phyloP scores from a whole-genome alignment of 2,888 invertebrate genomes.

The Drosophila greeni region DNA sequence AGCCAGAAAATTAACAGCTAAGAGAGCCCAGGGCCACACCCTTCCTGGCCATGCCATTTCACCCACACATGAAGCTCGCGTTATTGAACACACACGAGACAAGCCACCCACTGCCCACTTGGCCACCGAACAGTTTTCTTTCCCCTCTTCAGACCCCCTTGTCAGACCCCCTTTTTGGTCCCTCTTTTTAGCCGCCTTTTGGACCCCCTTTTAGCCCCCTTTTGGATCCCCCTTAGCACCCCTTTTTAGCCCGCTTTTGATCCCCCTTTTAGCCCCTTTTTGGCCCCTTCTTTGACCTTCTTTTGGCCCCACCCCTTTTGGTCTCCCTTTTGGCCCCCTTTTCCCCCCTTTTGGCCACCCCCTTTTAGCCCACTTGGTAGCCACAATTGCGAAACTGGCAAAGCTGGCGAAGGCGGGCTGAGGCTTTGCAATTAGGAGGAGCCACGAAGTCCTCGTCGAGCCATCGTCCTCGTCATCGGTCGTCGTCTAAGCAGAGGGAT shows the following conservation, averaged over 20 bases:
- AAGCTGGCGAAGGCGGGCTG: conserved; percentile 51
- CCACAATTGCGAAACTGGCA: conserved; percentile 64
- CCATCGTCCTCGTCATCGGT: conserved; percentile 40
- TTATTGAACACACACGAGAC: conserved; percentile 69
- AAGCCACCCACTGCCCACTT: conserved; percentile 27
- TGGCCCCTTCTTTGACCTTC: neutral
- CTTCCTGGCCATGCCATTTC: conserved; percentile 10
- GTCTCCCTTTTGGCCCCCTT: neutral
- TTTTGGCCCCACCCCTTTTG: neutral
- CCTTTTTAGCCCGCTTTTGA: too few relatives aligned
- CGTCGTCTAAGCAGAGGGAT: conserved; percentile 59
- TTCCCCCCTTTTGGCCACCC: neutral
- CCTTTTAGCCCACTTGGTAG: conserved; percentile 35
- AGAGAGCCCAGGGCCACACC: conserved; percentile 43
- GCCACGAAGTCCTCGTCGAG: conserved; percentile 64
- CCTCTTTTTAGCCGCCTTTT: neutral
- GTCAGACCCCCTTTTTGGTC: neutral
- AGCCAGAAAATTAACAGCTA: conserved; percentile 13
- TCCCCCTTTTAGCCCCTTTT: neutral
- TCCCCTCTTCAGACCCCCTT: neutral
- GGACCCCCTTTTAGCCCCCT: neutral
- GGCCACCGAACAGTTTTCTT: neutral
- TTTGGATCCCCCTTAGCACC: too few relatives aligned
- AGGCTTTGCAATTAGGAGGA: conserved; percentile 73
- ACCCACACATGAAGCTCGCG: conserved; percentile 36